A percentile compares a stretch with the other conserved stretches of the same genome.
These are phyloP conservation scores for Drosophila willistoni DNA, from an alignment of 1,140 invertebrate species.

Conservation along the genomic window DNA sequence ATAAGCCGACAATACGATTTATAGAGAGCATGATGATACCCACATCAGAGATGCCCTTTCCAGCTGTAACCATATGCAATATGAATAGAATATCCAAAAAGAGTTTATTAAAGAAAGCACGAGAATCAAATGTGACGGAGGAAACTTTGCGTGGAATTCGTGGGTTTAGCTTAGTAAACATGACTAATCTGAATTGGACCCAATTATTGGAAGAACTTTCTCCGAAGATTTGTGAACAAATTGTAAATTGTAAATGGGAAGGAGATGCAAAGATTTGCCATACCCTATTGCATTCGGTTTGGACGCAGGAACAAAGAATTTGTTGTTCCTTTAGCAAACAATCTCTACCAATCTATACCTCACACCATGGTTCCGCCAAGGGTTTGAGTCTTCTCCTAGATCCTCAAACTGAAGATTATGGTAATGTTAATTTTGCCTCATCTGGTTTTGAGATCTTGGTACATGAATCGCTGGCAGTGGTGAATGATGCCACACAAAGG, in stretches of 20 bases:
- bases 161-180: neutral
- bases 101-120: constrained; percentile 9
- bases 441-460: constrained; percentile 78
- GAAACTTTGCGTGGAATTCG: constrained; percentile 19
- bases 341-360: constrained; percentile 49
- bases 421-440: constrained; percentile 27
- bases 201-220: constrained; percentile 77
- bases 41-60: constrained; percentile 85
- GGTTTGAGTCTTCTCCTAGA: constrained; percentile 84
- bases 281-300: constrained; percentile 84
- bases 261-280: constrained; percentile 84
- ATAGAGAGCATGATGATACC: constrained; percentile 86
- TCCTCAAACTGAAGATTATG: constrained; percentile 83
- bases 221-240: constrained; percentile 83
- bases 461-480: constrained; percentile 85
- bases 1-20: constrained; percentile 83
- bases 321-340: constrained; percentile 87
- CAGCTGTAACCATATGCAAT: constrained; percentile 87
- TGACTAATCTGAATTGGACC: constrained; percentile 35
- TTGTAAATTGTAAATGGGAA: constrained; percentile 87
- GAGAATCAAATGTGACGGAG: constrained; percentile 14
- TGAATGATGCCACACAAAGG: constrained; percentile 83
- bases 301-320: constrained; percentile 84
- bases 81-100: constrained; percentile 38
- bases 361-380: constrained; percentile 85